Base-by-base conservation (phyloP, 2,888 invertebrate genomes). In the Stramonita haemastoma region DNA sequence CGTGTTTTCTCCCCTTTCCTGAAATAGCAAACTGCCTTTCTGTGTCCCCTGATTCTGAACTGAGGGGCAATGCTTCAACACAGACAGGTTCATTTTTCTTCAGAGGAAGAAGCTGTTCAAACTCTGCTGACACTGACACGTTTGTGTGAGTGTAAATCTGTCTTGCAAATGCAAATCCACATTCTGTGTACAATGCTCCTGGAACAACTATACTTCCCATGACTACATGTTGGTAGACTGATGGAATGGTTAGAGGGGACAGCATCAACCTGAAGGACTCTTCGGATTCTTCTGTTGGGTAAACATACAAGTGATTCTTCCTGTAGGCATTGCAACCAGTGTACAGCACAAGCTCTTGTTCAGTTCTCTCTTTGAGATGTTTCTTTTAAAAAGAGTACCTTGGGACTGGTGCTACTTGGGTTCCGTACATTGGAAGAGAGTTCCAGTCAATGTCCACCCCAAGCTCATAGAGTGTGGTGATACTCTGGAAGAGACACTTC, bases 151-250 rank as follows among this genome's bases (percentile, higher is more conserved):
- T 77, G 36, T 89, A 84, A 36, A 79, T 56, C 70, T 87, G 32
- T n/a, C 19, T 46, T 34, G 90, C 92, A 26, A 93, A 85, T 60
- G 92, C 93, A 56, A 93, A 90, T 4, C 92, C 93, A 32, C 92
- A 89, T 88, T 93, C 93, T 13, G 92, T 93, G 85, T 93, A 92
- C 17, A 92, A 87, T 11, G 92, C 92, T 2, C 92, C 93, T 5
- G 93, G 93, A 11, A 92, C 90, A n/a, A 93, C 60, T 26, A 92
- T 90, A 32, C 70, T 89, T 15, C 91, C 92, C 15, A 86, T 88
- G 17, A 93, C 91, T 26, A 89, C 91, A 88, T 93, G 93, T 73
- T 92, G 92, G 90, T 91, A 93, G 2, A 93, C 90, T 87, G 90
- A 91, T 26, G 87, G 81, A n/a, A 90, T 88, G 26, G 66, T 87